These are phyloP conservation scores for Bugulina stolonifera DNA, from an alignment of 2,888 invertebrate species.

Conservation along the genomic window DNA sequence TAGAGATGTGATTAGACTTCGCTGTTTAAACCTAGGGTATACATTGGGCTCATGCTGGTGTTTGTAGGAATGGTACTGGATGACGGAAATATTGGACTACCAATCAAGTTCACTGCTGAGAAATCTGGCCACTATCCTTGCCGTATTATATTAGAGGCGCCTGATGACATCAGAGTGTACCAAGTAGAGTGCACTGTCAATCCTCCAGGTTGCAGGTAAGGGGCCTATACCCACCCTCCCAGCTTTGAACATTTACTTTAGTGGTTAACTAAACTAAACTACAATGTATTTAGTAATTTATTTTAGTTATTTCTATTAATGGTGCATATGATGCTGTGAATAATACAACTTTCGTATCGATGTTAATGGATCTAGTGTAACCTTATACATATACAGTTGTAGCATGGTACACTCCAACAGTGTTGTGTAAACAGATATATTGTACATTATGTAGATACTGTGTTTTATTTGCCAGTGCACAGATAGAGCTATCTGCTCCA, in stretches of 20 bases:
- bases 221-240: neutral
- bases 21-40: too few species aligned
- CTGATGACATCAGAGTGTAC: constrained; percentile 48
- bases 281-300: too few species aligned
- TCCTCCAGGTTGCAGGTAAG: constrained; percentile 40
- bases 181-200: constrained; percentile 50
- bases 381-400: too few species aligned
- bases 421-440: too few species aligned
- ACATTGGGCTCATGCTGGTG: neutral
- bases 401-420: too few species aligned
- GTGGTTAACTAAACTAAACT: too few species aligned
- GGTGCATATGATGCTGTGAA: too few species aligned
- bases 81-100: constrained; percentile 37
- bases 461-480: constrained; percentile 33
- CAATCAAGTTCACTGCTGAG: constrained; percentile 44
- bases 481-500: constrained; percentile 46
- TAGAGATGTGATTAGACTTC: too few species aligned
- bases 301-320: too few species aligned
- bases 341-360: too few species aligned
- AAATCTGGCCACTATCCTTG: constrained; percentile 48
- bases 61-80: constrained; percentile 27
- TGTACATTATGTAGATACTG: neutral
- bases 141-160: constrained; percentile 39
- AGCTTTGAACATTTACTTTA: too few species aligned
- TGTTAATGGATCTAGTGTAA: too few species aligned